Evolutionary conservation across 2,888 invertebrate genomes (phyloP), one percentile per base, ranked within the genome.

Genomic region (Hirtodrosophila cameraria): DNA sequence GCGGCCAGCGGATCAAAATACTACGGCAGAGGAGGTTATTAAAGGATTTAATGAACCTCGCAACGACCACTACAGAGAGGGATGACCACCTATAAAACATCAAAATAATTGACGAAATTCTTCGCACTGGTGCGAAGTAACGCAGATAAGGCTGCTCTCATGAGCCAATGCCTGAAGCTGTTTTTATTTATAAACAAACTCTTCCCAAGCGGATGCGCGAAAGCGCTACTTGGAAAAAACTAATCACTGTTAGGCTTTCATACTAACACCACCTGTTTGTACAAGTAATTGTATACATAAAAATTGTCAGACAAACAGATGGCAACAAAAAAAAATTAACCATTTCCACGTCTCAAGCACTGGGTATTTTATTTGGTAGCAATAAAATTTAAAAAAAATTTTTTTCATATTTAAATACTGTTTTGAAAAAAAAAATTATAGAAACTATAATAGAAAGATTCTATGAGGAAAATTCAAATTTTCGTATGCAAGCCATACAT

Each of bases 91-190:
- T 4, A 20, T 4, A 20, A 20, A 20, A 20, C 6, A 20, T 20
- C 3, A 20, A 20, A 20, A 6, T 4, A 20, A 20, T 20, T 6
- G 20, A 20, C 20, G 20, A 20, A 20, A n/a, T n/a, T n/a, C n/a
- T n/a, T n/a, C n/a, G n/a, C n/a, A n/a, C n/a, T n/a, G n/a, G n/a
- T n/a, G n/a, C 12, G 33, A 33, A 33, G 33, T 3, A 33, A 33
- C 33, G 33, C 33, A 33, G 33, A 33, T 33, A 33, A 33, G 33
- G 13, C 33, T 33, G 33, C 33, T 33, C 15, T 5, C 12, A 33
- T 13, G 33, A 33, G 33, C 33, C 33, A 12, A 33, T 33, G 33
- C 33, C 13, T 15, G 33, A 33, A 15, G 33, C 33, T 8, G 28
- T n/a, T n/a, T 28, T 28, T 28, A 28, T 6, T 7, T 28, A 7